Conservation (phyloP, 2,888 invertebrate species). For the Tipula lateralis region DNA sequence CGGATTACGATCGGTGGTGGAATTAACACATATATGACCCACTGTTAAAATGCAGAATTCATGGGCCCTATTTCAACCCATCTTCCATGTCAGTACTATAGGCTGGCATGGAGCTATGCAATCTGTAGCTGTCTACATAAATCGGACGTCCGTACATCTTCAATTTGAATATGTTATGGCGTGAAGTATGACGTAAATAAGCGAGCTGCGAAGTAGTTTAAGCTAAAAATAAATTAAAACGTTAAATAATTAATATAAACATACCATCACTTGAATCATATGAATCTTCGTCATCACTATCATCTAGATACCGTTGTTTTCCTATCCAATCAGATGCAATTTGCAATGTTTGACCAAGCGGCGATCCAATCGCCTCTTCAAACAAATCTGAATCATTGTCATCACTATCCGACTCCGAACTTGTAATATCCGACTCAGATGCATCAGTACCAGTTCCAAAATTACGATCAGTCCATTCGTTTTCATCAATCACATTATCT, state of each 20-base stretch:
- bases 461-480: constrained; percentile 93
- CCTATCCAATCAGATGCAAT: constrained; percentile 66
- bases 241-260: constrained; percentile 33
- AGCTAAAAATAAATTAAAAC: no score
- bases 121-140: no score
- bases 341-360: constrained; percentile 58
- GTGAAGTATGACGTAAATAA: no score
- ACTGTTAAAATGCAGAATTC: no score
- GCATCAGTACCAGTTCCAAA: constrained; percentile 75
- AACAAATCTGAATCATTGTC: constrained; percentile 61
- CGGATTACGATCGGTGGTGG: no score
- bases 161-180: no score
- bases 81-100: no score
- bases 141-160: no score
- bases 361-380: constrained; percentile 61
- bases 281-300: constrained; percentile 47
- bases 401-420: constrained; percentile 56
- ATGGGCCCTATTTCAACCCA: no score
- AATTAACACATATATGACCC: no score
- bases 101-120: no score
- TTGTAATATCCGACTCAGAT: constrained; percentile 57
- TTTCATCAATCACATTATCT: constrained; percentile 80
- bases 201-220: no score
- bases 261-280: constrained; percentile 50
- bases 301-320: constrained; percentile 51